phyloP scores from a whole-genome alignment of 2,888 invertebrate species.

The Parnassius orleans region DNA sequence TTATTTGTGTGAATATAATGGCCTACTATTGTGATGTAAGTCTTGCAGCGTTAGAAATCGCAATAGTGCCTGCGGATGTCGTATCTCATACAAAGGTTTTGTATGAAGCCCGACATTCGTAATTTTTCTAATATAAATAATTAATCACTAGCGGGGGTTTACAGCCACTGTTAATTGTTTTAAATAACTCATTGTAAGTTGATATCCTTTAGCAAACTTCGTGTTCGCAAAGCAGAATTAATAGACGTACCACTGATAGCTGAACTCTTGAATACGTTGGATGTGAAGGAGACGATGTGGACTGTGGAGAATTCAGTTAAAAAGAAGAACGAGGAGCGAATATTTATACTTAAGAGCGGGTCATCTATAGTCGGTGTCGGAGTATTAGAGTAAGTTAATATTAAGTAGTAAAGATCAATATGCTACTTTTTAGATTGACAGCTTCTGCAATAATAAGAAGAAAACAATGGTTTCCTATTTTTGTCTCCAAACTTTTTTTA shows the following conservation, averaged over 20 bases:
- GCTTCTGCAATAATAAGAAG: too few relatives aligned
- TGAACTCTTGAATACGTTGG: slow-evolving; percentile 47
- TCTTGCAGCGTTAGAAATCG: too few relatives aligned
- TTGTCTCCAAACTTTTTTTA: not conserved
- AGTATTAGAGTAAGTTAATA: slow-evolving; percentile 58
- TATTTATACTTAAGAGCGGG: slow-evolving; percentile 58
- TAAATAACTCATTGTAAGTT: too few relatives aligned
- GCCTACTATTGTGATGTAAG: too few relatives aligned
- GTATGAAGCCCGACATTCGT: too few relatives aligned
- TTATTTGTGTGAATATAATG: too few relatives aligned
- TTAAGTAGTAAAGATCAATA: not conserved
- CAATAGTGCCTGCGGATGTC: too few relatives aligned
- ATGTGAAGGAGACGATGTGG: slow-evolving; percentile 56
- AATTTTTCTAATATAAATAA: too few relatives aligned
- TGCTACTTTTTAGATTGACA: not conserved
- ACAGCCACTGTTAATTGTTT: too few relatives aligned
- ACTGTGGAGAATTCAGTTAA: slow-evolving; percentile 54
- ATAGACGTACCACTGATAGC: slow-evolving; percentile 63
- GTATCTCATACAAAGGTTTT: too few relatives aligned
- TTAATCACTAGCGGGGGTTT: too few relatives aligned
- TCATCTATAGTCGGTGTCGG: slow-evolving; percentile 56
- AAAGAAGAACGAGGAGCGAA: slow-evolving; percentile 40
- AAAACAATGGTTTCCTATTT: not conserved
- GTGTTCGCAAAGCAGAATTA: slow-evolving; percentile 64
- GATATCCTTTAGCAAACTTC: slow-evolving; percentile 47